phyloP scores from a whole-genome alignment of 2,888 invertebrate genomes.

The Drosophila subquinaria region DNA sequence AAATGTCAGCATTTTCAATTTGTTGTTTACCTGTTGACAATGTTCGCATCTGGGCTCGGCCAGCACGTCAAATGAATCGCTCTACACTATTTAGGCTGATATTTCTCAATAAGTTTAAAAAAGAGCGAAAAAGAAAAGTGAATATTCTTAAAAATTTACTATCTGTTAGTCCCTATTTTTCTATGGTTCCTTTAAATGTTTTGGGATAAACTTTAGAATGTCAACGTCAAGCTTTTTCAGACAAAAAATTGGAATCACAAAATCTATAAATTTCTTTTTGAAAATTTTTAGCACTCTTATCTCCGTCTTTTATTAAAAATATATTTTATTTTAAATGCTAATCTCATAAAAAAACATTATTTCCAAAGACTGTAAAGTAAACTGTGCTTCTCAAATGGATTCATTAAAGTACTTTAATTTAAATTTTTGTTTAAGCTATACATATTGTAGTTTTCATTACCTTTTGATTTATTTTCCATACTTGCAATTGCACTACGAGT shows the following conservation, averaged over 20 bases:
- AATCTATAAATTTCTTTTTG: too few species aligned
- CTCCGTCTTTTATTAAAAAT: too few species aligned
- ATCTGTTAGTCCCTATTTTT: too few species aligned
- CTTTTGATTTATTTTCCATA: not conserved
- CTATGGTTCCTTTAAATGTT: too few species aligned
- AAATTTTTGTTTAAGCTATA: not conserved
- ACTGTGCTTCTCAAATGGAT: not conserved
- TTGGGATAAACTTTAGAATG: too few species aligned
- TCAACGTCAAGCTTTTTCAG: too few species aligned
- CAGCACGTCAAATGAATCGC: conserved; percentile 7
- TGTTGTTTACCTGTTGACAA: conserved; percentile 6
- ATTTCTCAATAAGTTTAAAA: not conserved
- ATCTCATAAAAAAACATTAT: not conserved
- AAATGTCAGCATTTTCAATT: conserved; percentile 5
- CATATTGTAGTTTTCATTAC: not conserved
- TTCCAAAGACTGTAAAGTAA: too few species aligned
- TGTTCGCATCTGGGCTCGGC: conserved; percentile 2
- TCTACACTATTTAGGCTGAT: not conserved
- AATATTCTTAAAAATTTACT: not conserved
- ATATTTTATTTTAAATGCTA: too few species aligned
- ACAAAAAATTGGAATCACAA: too few species aligned
- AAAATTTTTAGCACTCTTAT: too few species aligned
- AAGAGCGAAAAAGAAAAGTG: too few species aligned
- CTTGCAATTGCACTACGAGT: not conserved
- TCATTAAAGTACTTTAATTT: not conserved